These are phyloP conservation scores for Anguilla rostrata DNA, from an alignment of 2,113 vertebrate genomes.

Conservation along the genomic window DNA sequence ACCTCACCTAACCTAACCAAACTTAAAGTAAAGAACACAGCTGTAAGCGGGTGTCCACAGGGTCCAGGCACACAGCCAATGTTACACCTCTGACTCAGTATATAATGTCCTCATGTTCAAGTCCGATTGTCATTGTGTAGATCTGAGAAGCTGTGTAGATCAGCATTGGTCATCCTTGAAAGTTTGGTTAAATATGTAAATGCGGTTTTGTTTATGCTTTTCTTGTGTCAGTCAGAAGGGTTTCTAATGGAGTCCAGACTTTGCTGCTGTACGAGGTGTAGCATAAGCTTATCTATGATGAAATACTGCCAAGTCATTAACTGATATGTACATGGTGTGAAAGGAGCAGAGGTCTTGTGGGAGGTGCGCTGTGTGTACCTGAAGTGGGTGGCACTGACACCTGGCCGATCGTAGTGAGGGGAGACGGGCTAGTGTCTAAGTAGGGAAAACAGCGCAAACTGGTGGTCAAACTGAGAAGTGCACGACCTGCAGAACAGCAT, in stretches of 20 bases:
- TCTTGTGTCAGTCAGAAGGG: too few relatives aligned
- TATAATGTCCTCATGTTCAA: too few relatives aligned
- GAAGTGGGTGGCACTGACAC: not conserved
- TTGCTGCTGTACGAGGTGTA: not conserved
- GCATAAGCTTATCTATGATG: not conserved
- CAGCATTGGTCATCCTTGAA: too few relatives aligned
- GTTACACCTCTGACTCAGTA: too few relatives aligned
- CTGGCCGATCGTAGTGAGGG: not conserved
- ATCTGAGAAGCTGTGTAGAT: too few relatives aligned
- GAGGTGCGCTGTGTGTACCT: conserved; percentile 9
- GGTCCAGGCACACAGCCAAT: too few relatives aligned
- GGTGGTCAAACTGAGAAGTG: not conserved
- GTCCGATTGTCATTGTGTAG: too few relatives aligned
- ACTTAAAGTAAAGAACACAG: too few relatives aligned
- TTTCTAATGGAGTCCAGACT: not conserved
- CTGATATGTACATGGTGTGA: conserved; percentile 26
- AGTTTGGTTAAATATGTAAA: too few relatives aligned
- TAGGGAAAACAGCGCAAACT: not conserved
- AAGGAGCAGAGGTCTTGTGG: not conserved
- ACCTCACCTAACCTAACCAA: too few relatives aligned
- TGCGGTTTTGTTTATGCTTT: too few relatives aligned
- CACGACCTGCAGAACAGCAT: not conserved
- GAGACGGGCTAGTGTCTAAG: not conserved
- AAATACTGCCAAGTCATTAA: not conserved
- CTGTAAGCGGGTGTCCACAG: too few relatives aligned